Evolutionary conservation across 2,113 vertebrate species (phyloP), one percentile per base, ranked within the genome.

Genomic region (Oxyruncus cristatus): DNA sequence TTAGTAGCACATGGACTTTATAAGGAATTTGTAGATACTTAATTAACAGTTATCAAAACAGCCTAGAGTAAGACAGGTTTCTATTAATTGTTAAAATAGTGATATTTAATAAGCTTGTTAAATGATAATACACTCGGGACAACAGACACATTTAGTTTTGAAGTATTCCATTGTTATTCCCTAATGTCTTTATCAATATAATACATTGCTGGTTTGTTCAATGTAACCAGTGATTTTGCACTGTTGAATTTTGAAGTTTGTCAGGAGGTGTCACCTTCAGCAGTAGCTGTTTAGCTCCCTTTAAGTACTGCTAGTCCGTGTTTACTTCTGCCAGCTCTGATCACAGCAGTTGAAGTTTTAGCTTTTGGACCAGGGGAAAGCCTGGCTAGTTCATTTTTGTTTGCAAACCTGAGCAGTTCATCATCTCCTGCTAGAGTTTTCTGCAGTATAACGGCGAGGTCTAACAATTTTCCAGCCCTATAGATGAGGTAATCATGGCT

Each of bases 11-110:
- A 97, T 88, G 97, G 97, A 96, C 88, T 97, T 96, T 94, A 85
- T 95, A 96, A 96, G 94, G 95, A 97, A 97, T 97, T 76, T 97
- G 86, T 76, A 97, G 91, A 96, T 97, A 96, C 82, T 96, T 97
- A 95, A 97, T 97, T 98, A 95, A 89, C 91, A 97, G 97, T 96
- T 98, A 97, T 97, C 96, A 97, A 97, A 97, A 97, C 92, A 96
- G 89, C 95, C 89, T 95, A 85, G 47, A 95, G 95, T 94, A 96
- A 97, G 92, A 96, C 97, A 98, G 91, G 93, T 96, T 97, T 96
- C 88, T 94, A 97, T 97, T 98, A 97, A 97, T 96, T 96, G 97
- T 97, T 97, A 95, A 97, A 98, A 93, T 81, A 96, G 87, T 96
- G 83, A 80, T 91, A 95, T 96, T 96, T 97, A 97, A 97, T 96